Conservation (phyloP, 2,797 vertebrate genomes). For the Poeciliopsis turneri region DNA sequence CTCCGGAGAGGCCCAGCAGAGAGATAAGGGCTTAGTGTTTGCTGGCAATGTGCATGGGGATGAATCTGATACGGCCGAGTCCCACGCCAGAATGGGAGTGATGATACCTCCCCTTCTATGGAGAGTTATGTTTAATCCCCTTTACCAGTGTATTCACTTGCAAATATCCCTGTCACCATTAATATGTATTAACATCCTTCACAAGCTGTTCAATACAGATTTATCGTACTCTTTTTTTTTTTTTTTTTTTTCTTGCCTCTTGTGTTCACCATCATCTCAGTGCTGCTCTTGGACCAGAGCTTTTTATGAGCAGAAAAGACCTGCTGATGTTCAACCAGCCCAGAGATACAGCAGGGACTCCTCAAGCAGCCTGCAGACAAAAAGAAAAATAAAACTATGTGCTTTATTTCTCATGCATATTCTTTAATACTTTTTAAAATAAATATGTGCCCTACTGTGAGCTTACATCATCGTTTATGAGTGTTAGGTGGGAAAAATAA, state of each 20-base stretch:
- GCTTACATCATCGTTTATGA: not conserved
- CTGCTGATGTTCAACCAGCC: slow-evolving; percentile 55
- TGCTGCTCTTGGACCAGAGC: slow-evolving; percentile 59
- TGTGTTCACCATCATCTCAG: slow-evolving; percentile 61
- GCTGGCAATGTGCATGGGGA: slow-evolving; percentile 92
- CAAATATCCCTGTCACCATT: slow-evolving; percentile 85
- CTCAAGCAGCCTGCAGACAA: not conserved
- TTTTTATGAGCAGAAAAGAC: slow-evolving; percentile 58
- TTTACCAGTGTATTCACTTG: slow-evolving; percentile 86
- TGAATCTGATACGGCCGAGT: slow-evolving; percentile 95
- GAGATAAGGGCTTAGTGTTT: slow-evolving; percentile 99
- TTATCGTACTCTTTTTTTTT: slow-evolving; percentile 73
- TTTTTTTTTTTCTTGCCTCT: slow-evolving; percentile 60
- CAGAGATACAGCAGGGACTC: slow-evolving; percentile 29
- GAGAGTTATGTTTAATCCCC: slow-evolving; percentile 86
- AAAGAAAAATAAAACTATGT: not conserved
- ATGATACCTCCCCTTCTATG: slow-evolving; percentile 84
- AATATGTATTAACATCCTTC: slow-evolving; percentile 86
- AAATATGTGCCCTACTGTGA: not conserved
- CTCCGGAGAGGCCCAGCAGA: slow-evolving; percentile 93
- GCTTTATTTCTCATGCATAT: not conserved
- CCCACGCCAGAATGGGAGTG: slow-evolving; percentile 86
- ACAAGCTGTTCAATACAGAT: slow-evolving; percentile 82
- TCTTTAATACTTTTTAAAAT: slow-evolving; percentile 4
- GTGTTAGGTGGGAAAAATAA: not conserved